Evolutionary conservation across 2,113 vertebrate genomes (phyloP).

Genomic region (Lepidiolamprologus cunningtoni): DNA sequence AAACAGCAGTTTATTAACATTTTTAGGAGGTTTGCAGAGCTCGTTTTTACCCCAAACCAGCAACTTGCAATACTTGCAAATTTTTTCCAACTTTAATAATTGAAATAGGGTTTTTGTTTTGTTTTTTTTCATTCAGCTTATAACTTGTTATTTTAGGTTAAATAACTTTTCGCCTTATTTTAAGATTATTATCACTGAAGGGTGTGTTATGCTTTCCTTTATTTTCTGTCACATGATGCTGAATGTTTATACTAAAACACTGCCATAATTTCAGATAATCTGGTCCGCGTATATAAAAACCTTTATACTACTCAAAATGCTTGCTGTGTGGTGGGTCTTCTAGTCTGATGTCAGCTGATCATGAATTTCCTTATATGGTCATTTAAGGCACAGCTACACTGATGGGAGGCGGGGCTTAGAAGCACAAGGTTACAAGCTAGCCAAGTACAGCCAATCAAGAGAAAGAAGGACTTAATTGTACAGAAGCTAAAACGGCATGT

Average conservation of each 20-base stretch:
- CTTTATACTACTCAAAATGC: neutral
- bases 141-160: neutral
- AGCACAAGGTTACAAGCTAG: neutral
- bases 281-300: neutral
- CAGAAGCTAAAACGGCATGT: neutral
- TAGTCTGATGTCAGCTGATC: neutral
- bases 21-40: neutral
- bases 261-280: neutral
- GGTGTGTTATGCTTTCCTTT: neutral
- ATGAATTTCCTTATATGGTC: neutral
- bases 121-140: neutral
- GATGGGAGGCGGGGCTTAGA: neutral
- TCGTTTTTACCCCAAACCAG: neutral
- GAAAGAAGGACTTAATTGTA: neutral
- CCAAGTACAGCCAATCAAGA: neutral
- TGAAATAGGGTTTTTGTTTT: neutral
- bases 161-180: neutral
- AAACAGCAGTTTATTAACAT: neutral
- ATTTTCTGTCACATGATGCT: neutral
- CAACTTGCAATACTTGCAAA: neutral
- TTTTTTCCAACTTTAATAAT: neutral
- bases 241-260: neutral
- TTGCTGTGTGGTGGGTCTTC: neutral
- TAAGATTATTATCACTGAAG: neutral
- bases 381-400: neutral